phyloP scores from a whole-genome alignment of 2,797 vertebrate species.

The Hyperoplus immaculatus region DNA sequence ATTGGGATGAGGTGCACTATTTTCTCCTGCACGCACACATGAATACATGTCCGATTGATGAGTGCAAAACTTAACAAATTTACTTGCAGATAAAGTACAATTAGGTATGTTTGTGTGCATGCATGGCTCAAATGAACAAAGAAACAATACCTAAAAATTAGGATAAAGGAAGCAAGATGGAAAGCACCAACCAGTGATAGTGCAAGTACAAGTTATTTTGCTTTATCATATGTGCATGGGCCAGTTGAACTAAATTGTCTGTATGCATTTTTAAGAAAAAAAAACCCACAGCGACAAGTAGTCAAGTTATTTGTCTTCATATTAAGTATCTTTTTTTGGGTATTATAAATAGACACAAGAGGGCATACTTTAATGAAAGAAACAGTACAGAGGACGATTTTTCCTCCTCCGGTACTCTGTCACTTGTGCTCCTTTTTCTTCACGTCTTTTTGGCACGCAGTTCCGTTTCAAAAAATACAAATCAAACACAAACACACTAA shows the following conservation, averaged over 20 bases:
- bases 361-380: slow-evolving; percentile 63
- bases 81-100: background rate
- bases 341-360: slow-evolving; percentile 86
- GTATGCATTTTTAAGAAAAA: background rate
- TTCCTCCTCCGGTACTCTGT: slow-evolving; percentile 55
- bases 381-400: slow-evolving; percentile 64
- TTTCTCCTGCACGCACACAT: slow-evolving; percentile 59
- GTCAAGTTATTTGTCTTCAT: slow-evolving; percentile 16
- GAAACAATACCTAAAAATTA: background rate
- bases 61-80: background rate
- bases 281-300: background rate
- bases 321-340: background rate
- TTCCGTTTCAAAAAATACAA: slow-evolving; percentile 77
- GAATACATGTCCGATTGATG: background rate
- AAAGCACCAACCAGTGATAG: background rate
- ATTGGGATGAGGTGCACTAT: slow-evolving; percentile 76
- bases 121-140: background rate
- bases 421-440: slow-evolving; percentile 71
- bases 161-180: background rate
- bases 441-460: slow-evolving; percentile 74
- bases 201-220: background rate
- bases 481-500: slow-evolving; percentile 26
- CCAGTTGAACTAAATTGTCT: background rate
- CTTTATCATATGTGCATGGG: background rate
- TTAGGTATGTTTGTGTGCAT: too few species aligned